Evolutionary conservation across 2,113 vertebrate genomes (phyloP).

Genomic region (Poicephalus gulielmi): DNA sequence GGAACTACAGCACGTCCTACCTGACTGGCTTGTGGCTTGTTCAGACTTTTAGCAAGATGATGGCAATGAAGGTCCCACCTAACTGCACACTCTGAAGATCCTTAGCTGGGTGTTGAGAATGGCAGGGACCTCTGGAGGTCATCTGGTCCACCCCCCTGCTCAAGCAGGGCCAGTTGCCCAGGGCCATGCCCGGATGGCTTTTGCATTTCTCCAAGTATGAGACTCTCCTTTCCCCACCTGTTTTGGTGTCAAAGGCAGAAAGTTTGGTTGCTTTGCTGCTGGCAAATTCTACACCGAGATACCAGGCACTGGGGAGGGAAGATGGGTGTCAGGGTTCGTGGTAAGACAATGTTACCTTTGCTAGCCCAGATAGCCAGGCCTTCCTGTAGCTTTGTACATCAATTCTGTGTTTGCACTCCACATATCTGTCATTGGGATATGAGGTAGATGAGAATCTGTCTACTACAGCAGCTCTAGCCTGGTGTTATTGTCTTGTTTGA

Average conservation of each 20-base stretch:
- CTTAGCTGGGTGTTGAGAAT: background rate
- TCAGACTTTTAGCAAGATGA: background rate
- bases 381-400: background rate
- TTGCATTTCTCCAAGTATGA: background rate
- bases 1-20: background rate
- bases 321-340: background rate
- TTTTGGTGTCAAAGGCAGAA: background rate
- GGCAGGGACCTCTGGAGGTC: background rate
- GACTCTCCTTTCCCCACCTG: background rate
- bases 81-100: background rate
- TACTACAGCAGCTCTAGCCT: background rate
- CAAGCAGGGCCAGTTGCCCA: background rate
- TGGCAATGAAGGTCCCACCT: background rate
- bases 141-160: background rate
- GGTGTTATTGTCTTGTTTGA: background rate
- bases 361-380: background rate
- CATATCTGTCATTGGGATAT: background rate
- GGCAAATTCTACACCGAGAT: background rate
- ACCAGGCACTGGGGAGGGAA: background rate
- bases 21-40: background rate
- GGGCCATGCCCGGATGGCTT: accelerated
- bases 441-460: background rate
- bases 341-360: background rate
- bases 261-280: background rate
- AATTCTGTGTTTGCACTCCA: background rate